Evolutionary conservation across 2,113 vertebrate species (phyloP), one percentile per base, ranked within the genome.

Genomic region (Todiramphus saurophagus): DNA sequence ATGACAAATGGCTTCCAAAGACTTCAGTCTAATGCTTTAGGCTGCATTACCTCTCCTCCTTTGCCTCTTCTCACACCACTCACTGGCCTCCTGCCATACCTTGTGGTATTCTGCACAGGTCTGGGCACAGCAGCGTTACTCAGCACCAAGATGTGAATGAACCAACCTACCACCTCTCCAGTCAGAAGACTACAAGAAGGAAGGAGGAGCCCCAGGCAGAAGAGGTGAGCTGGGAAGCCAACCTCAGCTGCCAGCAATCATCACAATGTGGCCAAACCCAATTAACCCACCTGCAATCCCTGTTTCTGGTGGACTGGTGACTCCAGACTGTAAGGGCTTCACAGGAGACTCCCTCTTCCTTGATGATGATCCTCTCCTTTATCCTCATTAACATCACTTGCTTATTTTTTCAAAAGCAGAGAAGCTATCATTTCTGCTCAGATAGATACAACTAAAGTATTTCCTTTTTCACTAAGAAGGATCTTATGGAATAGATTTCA

Each of bases 81-180:
- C 24, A 30, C 2, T 1, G 9, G 14, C 9, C 33, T 69, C 28
- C 27, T 39, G 41, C 33, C 7, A 33, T 4, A n/a, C 10, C 35
- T 25, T 2, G 0, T 5, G 3, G 12, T 11, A 39, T 16, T 60
- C 10, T 28, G 20, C 14, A 1, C 2, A 10, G 20, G 31, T 11
- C 58, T 25, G 16, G 11, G 8, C 62, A 72, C 24, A 43, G 35
- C 1, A 4, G 20, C 11, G 37, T 2, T 33, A 9, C 43, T 21
- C 16, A 12, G 18, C 15, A 35, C 9, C 58, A 68, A 13, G 30
- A 56, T 5, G 5, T 1, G 4, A 72, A 7, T 9, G 13, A 64
- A 6, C 18, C 48, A 75, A 7, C 1, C 2, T 4, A 1, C 27
- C 28, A 24, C n/a, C 23, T 66, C 24, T n/a, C 6, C 28, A 10